These are phyloP conservation scores for Allygus modestus DNA, from an alignment of 2,888 invertebrate genomes.

Conservation along the genomic window DNA sequence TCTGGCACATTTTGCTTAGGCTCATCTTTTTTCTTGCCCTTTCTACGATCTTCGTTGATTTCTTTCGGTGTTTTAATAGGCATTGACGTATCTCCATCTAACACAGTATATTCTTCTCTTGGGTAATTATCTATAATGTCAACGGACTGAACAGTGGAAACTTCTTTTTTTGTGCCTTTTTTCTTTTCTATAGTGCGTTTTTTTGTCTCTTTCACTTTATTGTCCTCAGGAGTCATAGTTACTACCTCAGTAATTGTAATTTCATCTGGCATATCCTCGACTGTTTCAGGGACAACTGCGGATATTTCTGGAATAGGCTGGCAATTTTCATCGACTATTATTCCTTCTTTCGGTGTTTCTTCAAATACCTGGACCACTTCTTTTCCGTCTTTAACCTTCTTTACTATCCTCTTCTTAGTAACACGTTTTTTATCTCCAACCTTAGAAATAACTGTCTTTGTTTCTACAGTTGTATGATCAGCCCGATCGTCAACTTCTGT, in stretches of 20 bases:
- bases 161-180: constrained; percentile 66
- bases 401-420: constrained; percentile 62
- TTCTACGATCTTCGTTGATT: neutral
- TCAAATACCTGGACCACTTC: constrained; percentile 65
- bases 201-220: constrained; percentile 35
- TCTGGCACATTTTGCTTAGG: constrained; percentile 15
- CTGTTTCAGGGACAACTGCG: constrained; percentile 56
- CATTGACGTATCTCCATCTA: neutral
- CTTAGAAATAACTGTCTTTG: constrained; percentile 69
- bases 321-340: constrained; percentile 43
- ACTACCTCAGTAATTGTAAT: constrained; percentile 63
- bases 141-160: constrained; percentile 62
- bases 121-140: constrained; percentile 65
- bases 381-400: constrained; percentile 65
- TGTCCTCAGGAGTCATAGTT: constrained; percentile 70
- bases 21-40: constrained; percentile 55
- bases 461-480: constrained; percentile 62
- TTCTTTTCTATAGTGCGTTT: constrained; percentile 63
- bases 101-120: neutral
- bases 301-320: constrained; percentile 28
- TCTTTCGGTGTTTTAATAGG: no score
- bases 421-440: constrained; percentile 55
- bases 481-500: constrained; percentile 72
- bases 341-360: constrained; percentile 56
- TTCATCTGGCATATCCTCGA: constrained; percentile 61